Base-by-base conservation (phyloP, 2,113 vertebrate genomes). In the Chauna torquata region DNA sequence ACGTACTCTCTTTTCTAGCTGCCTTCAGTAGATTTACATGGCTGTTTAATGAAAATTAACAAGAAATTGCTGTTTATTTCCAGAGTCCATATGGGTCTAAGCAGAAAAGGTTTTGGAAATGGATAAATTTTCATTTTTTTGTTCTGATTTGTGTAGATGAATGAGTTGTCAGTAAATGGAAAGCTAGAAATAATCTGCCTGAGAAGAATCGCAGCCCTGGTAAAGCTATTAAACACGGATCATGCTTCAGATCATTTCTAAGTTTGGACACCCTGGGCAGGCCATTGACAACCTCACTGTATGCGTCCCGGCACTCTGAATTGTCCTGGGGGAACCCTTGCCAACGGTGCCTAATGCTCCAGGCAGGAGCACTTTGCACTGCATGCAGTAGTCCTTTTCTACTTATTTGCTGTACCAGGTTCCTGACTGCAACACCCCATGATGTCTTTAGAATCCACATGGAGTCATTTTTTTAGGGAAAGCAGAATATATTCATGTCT, bases 281-380 rank as follows among this genome's bases (percentile, higher is more conserved):
- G 30, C 85, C 1, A 0, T 7, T 88, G 66, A 47, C 71, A 68
- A 50, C 55, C 42, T 69, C 49, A 71, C 49, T 49, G 74, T 7
- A 4, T 11, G 18, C 27, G 57, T 64, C 36, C 38, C 86, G 57
- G 50, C 6, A 32, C 58, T 76, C 34, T 0, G 0, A 1, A 0
- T 30, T 79, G 27, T 45, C 90, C 40, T 27, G 7, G 12, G 4
- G 10, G 5, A 30, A 1, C 38, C 76, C 30, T 79, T 9, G 8
- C 61, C 47, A 25, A 11, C 38, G 59, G 7, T 44, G 6, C 12
- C 52, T 82, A 1, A 0, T 44, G 10, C 58, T 52, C 52, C 38
- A 44, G 47, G 19, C 45, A 81, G 45, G 28, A 78, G 22, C 32
- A 45, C 8, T 80, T 91, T 32, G n/a, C 36, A 11, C 12, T 52